Evolutionary conservation across 2,888 invertebrate genomes (phyloP).

Genomic region (Agrochola lota): DNA sequence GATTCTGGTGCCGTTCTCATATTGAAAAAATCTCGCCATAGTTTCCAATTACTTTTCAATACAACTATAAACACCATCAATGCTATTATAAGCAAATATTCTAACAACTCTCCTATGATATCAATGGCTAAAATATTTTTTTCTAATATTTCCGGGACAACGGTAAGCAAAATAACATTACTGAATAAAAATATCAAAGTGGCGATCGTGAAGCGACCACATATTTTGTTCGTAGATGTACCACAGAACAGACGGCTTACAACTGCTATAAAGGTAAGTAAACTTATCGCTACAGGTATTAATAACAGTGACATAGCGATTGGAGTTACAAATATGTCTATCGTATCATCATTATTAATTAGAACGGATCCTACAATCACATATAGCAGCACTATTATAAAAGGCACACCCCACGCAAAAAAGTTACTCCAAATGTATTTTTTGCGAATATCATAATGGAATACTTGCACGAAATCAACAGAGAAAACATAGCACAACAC

Average conservation of each 20-base stretch:
- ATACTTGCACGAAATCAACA: slow-evolving; percentile 36
- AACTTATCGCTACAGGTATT: slow-evolving; percentile 47
- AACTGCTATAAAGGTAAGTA: slow-evolving; percentile 37
- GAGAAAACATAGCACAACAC: slow-evolving; percentile 46
- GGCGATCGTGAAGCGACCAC: slow-evolving; percentile 18
- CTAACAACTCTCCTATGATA: slow-evolving; percentile 15
- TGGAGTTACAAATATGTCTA: slow-evolving; percentile 20
- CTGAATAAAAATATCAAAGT: slow-evolving; percentile 29
- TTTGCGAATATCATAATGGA: slow-evolving; percentile 24
- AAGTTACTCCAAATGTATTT: slow-evolving; percentile 29
- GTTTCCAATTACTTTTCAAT: slow-evolving; percentile 42
- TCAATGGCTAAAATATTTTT: slow-evolving; percentile 2
- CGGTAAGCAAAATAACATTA: slow-evolving; percentile 17
- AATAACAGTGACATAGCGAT: slow-evolving; percentile 5
- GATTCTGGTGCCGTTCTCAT: slow-evolving; percentile 8
- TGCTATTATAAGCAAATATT: slow-evolving; percentile 20
- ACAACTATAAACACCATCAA: slow-evolving; percentile 34
- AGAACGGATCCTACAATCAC: slow-evolving; percentile 25
- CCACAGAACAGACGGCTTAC: slow-evolving; percentile 17
- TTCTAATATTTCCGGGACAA: neutral
- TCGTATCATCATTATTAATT: slow-evolving; percentile 24
- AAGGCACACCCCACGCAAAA: slow-evolving; percentile 41
- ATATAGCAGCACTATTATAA: slow-evolving; percentile 24
- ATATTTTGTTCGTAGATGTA: neutral
- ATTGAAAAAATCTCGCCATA: slow-evolving; percentile 34